A percentile compares a stretch with the other conserved stretches of the same genome.
phyloP scores from a whole-genome alignment of 2,797 vertebrate species.

The Pteronotus mesoamericanus region DNA sequence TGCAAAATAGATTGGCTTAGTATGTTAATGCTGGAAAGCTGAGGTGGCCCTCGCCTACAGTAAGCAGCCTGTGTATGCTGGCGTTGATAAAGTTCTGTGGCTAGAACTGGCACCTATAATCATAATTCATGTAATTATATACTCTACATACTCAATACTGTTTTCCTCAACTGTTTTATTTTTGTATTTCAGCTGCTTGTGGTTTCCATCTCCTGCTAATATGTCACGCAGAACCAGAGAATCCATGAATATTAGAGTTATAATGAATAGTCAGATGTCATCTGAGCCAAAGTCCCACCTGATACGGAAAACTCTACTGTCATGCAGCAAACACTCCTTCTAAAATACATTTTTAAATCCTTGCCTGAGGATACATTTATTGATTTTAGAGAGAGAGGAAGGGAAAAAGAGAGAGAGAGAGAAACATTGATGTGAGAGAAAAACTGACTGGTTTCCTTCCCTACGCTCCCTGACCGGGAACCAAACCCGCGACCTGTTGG shows the following conservation, averaged over 20 bases:
- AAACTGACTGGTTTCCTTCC: too few species aligned
- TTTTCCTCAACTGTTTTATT: not conserved
- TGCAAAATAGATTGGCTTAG: not conserved
- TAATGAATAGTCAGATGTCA: not conserved
- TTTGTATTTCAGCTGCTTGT: not conserved
- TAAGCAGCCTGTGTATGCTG: not conserved
- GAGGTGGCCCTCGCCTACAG: not conserved
- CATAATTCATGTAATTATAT: not conserved
- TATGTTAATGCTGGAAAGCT: not conserved
- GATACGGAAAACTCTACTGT: not conserved
- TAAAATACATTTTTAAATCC: not conserved
- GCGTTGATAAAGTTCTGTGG: not conserved
- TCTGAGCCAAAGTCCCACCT: not conserved
- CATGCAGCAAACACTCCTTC: not conserved
- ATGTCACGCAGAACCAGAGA: not conserved
- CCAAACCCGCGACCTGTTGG: too few species aligned
- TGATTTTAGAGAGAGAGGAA: too few species aligned
- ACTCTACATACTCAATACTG: not conserved
- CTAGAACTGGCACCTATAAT: not conserved
- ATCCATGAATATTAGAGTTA: not conserved
- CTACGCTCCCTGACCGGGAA: too few species aligned
- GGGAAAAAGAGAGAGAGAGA: too few species aligned
- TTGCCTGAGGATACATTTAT: too few species aligned
- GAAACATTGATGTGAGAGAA: too few species aligned
- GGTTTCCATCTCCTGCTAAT: not conserved